phyloP scores from a whole-genome alignment of 37 sponge, comb jelly and placozoan genomes.

The Beroe forskalii region DNA sequence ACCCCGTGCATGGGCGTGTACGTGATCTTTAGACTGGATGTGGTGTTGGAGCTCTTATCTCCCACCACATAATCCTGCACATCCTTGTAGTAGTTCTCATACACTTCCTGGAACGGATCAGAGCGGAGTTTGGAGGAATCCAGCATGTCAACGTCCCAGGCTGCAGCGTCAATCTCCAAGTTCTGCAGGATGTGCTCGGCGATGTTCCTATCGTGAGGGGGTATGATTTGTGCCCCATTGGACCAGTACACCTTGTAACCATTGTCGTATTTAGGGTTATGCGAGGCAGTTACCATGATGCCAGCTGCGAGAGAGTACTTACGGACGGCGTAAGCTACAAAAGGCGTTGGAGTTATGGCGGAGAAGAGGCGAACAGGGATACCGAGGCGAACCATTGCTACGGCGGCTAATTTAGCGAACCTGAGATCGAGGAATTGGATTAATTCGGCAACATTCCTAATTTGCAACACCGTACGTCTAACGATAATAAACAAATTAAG shows the following conservation, averaged over 20 bases:
- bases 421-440: too few relatives aligned
- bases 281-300: conserved; percentile 97
- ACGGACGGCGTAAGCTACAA: conserved; percentile 84
- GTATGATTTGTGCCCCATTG: conserved; percentile 96
- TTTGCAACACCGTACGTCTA: too few relatives aligned
- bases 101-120: conserved; percentile 78
- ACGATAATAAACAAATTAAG: too few relatives aligned
- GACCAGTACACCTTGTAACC: conserved; percentile 99
- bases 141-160: conserved; percentile 78
- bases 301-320: conserved; percentile 78
- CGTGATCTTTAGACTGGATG: conserved; percentile 67
- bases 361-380: conserved; percentile 92
- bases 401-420: conserved; percentile 83
- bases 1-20: conserved; percentile 99
- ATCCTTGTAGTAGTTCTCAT: conserved; percentile 72
- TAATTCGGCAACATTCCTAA: too few relatives aligned
- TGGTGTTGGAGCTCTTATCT: not conserved
- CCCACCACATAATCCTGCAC: conserved; percentile 57
- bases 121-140: conserved; percentile 51
- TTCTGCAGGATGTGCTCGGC: conserved; percentile 72
- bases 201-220: conserved; percentile 88
- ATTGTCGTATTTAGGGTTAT: conserved; percentile 98
- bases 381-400: conserved; percentile 77
- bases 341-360: conserved; percentile 85
- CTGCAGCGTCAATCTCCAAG: conserved; percentile 77